A percentile compares a stretch with the other conserved stretches of the same genome.
phyloP scores from a whole-genome alignment of 2,113 vertebrate genomes.

The Willisornis vidua region DNA sequence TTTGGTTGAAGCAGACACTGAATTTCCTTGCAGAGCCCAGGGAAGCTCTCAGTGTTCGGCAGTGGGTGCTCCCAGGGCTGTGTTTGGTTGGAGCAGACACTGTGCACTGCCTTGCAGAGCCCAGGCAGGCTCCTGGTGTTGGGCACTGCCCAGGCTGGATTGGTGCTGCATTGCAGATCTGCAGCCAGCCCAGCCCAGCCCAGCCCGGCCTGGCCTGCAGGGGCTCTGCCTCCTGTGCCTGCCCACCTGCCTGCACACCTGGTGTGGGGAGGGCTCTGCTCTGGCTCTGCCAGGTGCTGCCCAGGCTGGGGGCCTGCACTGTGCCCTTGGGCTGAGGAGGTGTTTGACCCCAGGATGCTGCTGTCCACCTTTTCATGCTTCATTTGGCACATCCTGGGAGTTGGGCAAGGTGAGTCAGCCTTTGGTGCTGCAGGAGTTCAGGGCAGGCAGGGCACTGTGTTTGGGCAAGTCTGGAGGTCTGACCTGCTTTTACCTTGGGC shows the following conservation, averaged over 20 bases:
- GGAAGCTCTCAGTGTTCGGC: background rate
- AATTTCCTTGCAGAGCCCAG: background rate
- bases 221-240: background rate
- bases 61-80: background rate
- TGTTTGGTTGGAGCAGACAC: background rate
- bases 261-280: background rate
- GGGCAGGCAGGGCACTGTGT: accelerated
- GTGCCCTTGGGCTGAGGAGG: background rate
- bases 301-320: background rate
- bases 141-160: background rate
- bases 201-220: background rate
- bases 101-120: background rate
- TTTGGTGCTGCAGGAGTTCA: background rate
- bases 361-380: background rate
- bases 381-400: accelerated
- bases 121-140: background rate
- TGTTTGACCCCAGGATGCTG: background rate
- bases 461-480: background rate
- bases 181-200: background rate
- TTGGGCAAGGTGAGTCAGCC: background rate
- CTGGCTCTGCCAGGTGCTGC: background rate
- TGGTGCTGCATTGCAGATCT: slow-evolving; percentile 50
- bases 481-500: background rate
- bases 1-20: background rate
- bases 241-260: background rate